Evolutionary conservation across 2,888 invertebrate genomes (phyloP).

Genomic region (Stenurella melanura): DNA sequence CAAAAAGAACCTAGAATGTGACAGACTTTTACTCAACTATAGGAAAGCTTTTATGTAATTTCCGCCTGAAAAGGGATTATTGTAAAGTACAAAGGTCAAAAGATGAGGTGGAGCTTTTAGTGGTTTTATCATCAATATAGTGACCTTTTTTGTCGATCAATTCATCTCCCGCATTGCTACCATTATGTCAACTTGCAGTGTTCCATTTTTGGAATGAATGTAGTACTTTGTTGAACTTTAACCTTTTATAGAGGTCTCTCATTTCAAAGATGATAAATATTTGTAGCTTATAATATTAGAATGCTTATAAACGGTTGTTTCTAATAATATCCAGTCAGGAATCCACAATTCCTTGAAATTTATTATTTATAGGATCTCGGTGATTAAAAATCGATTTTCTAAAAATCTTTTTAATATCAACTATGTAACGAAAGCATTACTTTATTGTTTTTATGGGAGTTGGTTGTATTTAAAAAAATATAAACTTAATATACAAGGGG

Average conservation of each 20-base stretch:
- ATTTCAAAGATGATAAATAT: conserved; percentile 11
- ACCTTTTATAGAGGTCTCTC: conserved; percentile 13
- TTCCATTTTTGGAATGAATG: conserved; percentile 17
- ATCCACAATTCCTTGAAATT: too few relatives aligned
- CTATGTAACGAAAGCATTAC: too few relatives aligned
- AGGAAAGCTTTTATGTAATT: conserved; percentile 26
- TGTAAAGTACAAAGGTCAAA: conserved; percentile 43
- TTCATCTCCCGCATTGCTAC: conserved; percentile 30
- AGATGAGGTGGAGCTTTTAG: conserved; percentile 36
- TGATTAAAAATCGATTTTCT: too few relatives aligned
- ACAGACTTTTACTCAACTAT: conserved; percentile 16
- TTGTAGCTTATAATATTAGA: background rate
- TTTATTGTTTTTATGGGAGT: too few relatives aligned
- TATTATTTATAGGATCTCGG: too few relatives aligned
- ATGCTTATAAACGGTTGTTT: too few relatives aligned
- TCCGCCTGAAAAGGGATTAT: conserved; percentile 8
- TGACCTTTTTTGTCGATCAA: conserved; percentile 38
- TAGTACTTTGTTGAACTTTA: conserved; percentile 10
- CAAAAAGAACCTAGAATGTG: background rate
- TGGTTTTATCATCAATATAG: conserved; percentile 12
- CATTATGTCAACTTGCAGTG: conserved; percentile 22
- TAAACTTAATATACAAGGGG: too few relatives aligned
- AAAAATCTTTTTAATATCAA: too few relatives aligned
- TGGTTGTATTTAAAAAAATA: background rate
- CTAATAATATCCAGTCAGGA: too few relatives aligned